A percentile compares a stretch with the other conserved stretches of the same genome.
Evolutionary conservation across 2,113 vertebrate genomes (phyloP).

Genomic region (Alligator mississippiensis): DNA sequence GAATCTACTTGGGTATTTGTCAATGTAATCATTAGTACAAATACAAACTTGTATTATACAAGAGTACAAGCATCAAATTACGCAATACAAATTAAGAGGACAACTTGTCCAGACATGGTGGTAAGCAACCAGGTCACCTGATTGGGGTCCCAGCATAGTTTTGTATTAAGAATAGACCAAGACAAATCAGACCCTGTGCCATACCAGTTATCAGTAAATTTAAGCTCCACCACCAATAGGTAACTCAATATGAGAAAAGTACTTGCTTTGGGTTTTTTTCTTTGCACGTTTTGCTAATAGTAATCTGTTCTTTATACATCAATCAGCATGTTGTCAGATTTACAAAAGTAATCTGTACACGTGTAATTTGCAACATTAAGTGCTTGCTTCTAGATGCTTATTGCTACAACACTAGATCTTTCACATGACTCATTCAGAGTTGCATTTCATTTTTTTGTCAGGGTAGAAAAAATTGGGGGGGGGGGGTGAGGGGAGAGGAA

Average conservation of each 20-base stretch:
- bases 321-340: not conserved
- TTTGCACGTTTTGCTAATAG: not conserved
- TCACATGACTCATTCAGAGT: not conserved
- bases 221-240: not conserved
- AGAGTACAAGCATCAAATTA: not conserved
- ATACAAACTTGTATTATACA: not conserved
- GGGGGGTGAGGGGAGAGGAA: accelerated
- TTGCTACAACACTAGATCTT: not conserved
- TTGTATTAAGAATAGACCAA: not conserved
- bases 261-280: not conserved
- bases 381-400: not conserved
- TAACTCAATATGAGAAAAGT: not conserved
- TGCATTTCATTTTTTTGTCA: not conserved
- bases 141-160: not conserved
- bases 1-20: not conserved
- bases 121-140: not conserved
- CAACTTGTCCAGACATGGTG: not conserved
- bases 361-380: not conserved
- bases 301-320: not conserved
- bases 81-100: not conserved
- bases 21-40: not conserved
- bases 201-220: not conserved
- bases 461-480: not conserved
- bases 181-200: not conserved
- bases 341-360: not conserved